Conservation (phyloP, 1,140 invertebrate genomes). For the Lucilia cuprina region DNA sequence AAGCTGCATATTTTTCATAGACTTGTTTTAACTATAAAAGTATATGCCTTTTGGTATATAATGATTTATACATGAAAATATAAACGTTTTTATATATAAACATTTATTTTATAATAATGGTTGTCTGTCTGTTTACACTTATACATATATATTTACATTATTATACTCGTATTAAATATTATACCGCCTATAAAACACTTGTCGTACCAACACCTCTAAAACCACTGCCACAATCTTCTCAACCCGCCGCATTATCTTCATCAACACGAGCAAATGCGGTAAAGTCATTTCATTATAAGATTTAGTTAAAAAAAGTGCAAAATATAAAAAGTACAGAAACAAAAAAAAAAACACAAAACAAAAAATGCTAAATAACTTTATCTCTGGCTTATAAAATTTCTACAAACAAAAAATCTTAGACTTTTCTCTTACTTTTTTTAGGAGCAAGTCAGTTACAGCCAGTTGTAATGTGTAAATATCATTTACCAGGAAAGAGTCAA, state of each 20-base stretch:
- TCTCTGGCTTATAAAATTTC: neutral
- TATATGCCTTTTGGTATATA: no score
- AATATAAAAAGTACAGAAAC: neutral
- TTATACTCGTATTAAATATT: neutral
- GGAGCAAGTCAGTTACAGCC: no score
- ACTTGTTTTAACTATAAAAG: no score
- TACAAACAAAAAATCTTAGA: neutral
- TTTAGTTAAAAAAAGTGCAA: neutral
- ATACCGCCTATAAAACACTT: neutral
- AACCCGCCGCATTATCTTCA: neutral
- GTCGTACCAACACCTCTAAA: neutral
- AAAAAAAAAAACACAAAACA: neutral
- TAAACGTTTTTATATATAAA: no score
- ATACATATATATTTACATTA: no score
- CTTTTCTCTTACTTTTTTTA: neutral
- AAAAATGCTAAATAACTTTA: neutral
- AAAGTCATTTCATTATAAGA: neutral
- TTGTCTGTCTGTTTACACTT: neutral
- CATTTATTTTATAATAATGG: neutral
- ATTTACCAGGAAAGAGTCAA: no score
- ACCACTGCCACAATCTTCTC: neutral
- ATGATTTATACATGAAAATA: no score
- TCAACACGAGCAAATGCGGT: neutral
- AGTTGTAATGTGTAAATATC: neutral
- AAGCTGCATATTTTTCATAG: no score